Evolutionary conservation across 1,140 invertebrate species (phyloP).

Genomic region (Chymomyza costata): DNA sequence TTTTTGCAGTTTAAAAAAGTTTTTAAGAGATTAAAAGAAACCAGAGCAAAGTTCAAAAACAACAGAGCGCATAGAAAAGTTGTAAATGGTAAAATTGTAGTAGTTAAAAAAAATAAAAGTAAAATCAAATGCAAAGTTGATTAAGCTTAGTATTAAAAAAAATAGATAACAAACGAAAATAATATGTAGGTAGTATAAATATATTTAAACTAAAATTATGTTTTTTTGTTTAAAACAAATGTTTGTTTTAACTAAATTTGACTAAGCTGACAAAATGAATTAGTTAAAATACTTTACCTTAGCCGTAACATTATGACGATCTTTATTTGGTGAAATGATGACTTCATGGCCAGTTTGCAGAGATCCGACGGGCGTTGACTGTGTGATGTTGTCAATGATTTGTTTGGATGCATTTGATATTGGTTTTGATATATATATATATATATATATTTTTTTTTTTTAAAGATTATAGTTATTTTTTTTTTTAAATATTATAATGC

Average conservation of each 20-base stretch:
- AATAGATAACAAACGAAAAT: constrained; percentile 4
- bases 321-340: constrained; percentile 91
- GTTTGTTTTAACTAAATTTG: constrained; percentile 15
- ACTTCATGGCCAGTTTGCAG: constrained; percentile 92
- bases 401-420: constrained; percentile 42
- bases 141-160: constrained; percentile 28
- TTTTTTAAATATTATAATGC: constrained; percentile 31
- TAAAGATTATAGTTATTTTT: constrained; percentile 33
- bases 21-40: constrained; percentile 16
- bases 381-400: constrained; percentile 39
- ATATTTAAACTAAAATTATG: constrained; percentile 6
- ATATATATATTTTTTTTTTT: too few relatives aligned
- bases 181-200: too few relatives aligned
- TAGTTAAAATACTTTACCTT: constrained; percentile 81
- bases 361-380: constrained; percentile 94
- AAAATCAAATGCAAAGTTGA: constrained; percentile 17
- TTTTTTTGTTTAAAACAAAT: constrained; percentile 3
- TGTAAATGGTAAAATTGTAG: too few relatives aligned
- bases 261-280: constrained; percentile 18
- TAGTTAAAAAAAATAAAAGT: constrained; percentile 5
- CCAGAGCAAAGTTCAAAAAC: constrained; percentile 11
- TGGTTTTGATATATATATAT: neutral
- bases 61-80: too few relatives aligned
- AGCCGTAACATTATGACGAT: constrained; percentile 85
- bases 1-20: constrained; percentile 6